These are phyloP conservation scores for Ephestia elutella DNA, from an alignment of 1,140 invertebrate genomes.

Conservation along the genomic window DNA sequence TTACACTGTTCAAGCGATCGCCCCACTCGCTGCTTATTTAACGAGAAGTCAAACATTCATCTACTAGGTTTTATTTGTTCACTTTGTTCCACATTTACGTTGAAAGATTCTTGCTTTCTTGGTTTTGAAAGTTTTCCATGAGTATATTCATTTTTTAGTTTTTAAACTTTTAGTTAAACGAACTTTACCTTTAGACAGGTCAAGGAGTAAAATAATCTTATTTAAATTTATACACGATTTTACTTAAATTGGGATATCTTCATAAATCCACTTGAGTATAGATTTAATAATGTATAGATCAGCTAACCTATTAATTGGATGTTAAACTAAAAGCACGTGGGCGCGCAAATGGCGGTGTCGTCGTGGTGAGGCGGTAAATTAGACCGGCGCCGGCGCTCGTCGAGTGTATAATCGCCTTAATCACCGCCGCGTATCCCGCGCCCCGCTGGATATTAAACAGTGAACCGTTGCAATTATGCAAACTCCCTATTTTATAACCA, in stretches of 20 bases:
- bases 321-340: slow-evolving; percentile 17
- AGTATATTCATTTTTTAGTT: too few relatives aligned
- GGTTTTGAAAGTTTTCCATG: too few relatives aligned
- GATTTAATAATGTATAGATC: neutral
- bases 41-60: slow-evolving; percentile 26
- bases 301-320: slow-evolving; percentile 23
- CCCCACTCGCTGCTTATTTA: slow-evolving; percentile 25
- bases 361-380: slow-evolving; percentile 25
- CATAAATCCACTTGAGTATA: neutral
- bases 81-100: neutral
- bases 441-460: slow-evolving; percentile 1
- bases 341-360: slow-evolving; percentile 20
- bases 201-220: too few relatives aligned
- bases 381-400: slow-evolving; percentile 18
- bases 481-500: slow-evolving; percentile 3
- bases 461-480: slow-evolving; percentile 4
- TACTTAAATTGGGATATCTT: too few relatives aligned
- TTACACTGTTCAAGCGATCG: slow-evolving; percentile 33
- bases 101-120: neutral
- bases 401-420: slow-evolving; percentile 28
- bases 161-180: too few relatives aligned
- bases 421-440: slow-evolving; percentile 9
- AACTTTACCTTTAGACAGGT: too few relatives aligned
- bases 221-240: too few relatives aligned
- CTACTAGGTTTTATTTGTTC: slow-evolving; percentile 7